These are phyloP conservation scores for Gephyroberyx darwinii DNA, from an alignment of 2,797 vertebrate genomes.

Conservation along the genomic window DNA sequence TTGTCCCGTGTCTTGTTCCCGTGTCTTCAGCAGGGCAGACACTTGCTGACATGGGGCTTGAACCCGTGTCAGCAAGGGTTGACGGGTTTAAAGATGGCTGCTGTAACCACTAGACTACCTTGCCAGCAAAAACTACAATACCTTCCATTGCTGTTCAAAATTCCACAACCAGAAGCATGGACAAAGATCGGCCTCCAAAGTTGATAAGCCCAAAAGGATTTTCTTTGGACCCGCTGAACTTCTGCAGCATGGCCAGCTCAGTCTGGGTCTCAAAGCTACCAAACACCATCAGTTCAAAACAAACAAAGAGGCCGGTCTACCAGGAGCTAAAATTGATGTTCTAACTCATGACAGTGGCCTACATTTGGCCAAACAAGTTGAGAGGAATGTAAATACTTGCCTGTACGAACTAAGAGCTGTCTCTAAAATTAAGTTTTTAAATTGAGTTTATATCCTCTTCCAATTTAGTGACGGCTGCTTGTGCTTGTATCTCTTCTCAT, in stretches of 20 bases:
- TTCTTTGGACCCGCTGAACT: conserved; percentile 1
- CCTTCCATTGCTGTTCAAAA: background rate
- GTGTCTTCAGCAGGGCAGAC: no score
- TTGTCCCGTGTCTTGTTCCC: no score
- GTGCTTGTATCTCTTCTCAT: background rate
- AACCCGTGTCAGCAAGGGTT: no score
- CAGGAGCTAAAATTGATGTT: background rate
- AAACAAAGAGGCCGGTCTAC: background rate
- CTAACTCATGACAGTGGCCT: conserved; percentile 5
- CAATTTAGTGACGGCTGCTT: conserved; percentile 2
- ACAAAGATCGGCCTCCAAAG: conserved; percentile 11
- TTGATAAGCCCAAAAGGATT: background rate
- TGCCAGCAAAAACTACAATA: background rate
- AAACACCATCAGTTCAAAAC: background rate
- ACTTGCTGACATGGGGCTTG: no score
- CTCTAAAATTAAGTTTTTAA: conserved; percentile 19
- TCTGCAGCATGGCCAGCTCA: no score
- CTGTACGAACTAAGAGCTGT: background rate
- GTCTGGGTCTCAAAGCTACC: background rate
- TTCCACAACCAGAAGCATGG: background rate
- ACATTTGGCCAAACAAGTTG: conserved; percentile 14
- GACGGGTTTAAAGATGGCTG: no score
- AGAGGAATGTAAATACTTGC: conserved; percentile 1
- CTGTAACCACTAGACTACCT: no score
- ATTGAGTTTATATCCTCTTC: background rate